phyloP scores from a whole-genome alignment of 1,140 invertebrate genomes.

The Pseudobourletiella spinata region DNA sequence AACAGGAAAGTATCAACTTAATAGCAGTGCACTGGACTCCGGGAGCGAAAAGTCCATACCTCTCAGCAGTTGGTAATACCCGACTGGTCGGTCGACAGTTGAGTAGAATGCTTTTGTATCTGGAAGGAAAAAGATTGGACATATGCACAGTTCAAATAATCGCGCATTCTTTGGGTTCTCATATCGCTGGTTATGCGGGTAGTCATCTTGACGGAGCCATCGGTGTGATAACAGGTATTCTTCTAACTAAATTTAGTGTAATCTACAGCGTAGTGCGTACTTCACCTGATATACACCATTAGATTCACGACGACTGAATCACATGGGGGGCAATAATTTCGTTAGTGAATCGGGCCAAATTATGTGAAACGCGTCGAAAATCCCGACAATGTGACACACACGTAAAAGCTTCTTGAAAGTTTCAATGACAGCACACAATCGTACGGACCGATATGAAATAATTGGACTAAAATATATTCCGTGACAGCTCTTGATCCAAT shows the following conservation, averaged over 20 bases:
- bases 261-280: neutral
- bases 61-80: slow-evolving; percentile 34
- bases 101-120: slow-evolving; percentile 27
- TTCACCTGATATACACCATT: no score
- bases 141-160: slow-evolving; percentile 4
- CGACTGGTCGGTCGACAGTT: slow-evolving; percentile 35
- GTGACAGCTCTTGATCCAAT: slow-evolving; percentile 44
- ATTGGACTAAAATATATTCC: neutral
- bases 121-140: slow-evolving; percentile 13
- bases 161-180: slow-evolving; percentile 14
- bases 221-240: slow-evolving; percentile 11
- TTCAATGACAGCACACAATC: no score
- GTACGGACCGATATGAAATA: no score
- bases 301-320: no score
- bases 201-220: neutral
- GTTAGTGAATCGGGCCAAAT: no score
- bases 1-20: slow-evolving; percentile 36
- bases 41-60: slow-evolving; percentile 37
- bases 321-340: no score
- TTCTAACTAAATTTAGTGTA: neutral
- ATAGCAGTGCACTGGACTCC: slow-evolving; percentile 38
- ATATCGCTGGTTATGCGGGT: slow-evolving; percentile 14
- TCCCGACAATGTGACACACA: no score
- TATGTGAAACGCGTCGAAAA: no score
- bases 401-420: no score